Evolutionary conservation across 2,888 invertebrate species (phyloP).

Genomic region (Beris morrisii): DNA sequence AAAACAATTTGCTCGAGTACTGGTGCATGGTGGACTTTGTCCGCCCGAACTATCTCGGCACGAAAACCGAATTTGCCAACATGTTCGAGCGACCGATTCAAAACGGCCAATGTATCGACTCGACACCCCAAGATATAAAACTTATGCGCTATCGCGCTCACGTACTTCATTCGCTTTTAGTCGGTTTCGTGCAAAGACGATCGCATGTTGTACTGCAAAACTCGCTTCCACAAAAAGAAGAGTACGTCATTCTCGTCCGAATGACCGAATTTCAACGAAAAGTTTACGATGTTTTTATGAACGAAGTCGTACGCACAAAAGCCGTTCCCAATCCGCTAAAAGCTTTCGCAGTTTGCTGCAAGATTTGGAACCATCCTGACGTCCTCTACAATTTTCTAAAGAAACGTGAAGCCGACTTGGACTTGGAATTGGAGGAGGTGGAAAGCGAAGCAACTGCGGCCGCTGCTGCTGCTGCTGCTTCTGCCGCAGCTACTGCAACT

Average conservation of each 20-base stretch:
- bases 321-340: constrained; percentile 93
- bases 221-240: constrained; percentile 92
- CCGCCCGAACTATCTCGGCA: constrained; percentile 93
- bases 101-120: constrained; percentile 97
- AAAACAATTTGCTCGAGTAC: constrained; percentile 94
- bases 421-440: constrained; percentile 80
- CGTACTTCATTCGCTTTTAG: constrained; percentile 88
- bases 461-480: constrained; percentile 2
- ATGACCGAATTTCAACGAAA: constrained; percentile 90
- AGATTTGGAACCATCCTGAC: constrained; percentile 96
- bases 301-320: constrained; percentile 82
- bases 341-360: constrained; percentile 98
- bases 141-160: constrained; percentile 95
- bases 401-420: constrained; percentile 75
- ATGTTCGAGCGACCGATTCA: constrained; percentile 99
- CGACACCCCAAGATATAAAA: constrained; percentile 89
- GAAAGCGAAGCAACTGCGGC: constrained; percentile 53
- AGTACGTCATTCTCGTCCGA: constrained; percentile 86
- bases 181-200: constrained; percentile 95
- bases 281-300: constrained; percentile 92
- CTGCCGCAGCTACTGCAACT: constrained; percentile 23
- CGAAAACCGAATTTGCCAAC: constrained; percentile 94
- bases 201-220: constrained; percentile 90
- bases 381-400: constrained; percentile 85
- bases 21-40: constrained; percentile 99